Percentiles rank a stretch among this genome's conserved stretches.
These are phyloP conservation scores for Aleadryas rufinucha DNA, from an alignment of 2,113 vertebrate species.

Conservation along the genomic window DNA sequence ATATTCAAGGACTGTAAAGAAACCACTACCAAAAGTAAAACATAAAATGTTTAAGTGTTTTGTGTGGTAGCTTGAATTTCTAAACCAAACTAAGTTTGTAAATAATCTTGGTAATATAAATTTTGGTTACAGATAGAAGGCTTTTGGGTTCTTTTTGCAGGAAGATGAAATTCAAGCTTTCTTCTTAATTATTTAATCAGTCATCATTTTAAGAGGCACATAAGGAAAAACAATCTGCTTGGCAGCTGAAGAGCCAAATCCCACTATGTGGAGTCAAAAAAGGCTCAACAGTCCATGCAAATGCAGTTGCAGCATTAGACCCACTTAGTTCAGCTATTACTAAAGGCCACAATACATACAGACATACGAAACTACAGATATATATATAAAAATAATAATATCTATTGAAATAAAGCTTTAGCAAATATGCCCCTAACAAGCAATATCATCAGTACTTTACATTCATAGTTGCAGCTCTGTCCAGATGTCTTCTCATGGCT, in stretches of 20 bases:
- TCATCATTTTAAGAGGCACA: not conserved
- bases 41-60: not conserved
- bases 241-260: not conserved
- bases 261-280: not conserved
- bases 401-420: not conserved
- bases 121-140: not conserved
- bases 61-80: not conserved
- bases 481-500: conserved; percentile 63
- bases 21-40: conserved; percentile 64
- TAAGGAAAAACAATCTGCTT: not conserved
- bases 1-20: conserved; percentile 78
- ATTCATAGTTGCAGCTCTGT: conserved; percentile 70
- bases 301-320: not conserved
- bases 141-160: not conserved
- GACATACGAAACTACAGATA: not conserved
- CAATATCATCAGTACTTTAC: conserved; percentile 65
- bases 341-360: not conserved
- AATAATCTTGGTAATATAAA: not conserved
- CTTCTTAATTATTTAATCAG: not conserved
- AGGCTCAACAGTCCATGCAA: not conserved
- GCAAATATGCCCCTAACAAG: not conserved
- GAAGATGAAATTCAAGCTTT: not conserved
- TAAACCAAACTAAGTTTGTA: not conserved
- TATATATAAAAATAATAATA: not conserved
- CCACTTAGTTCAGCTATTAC: not conserved